Base-by-base conservation (phyloP, 1,140 invertebrate species). In the Lysiphlebus fabarum region DNA sequence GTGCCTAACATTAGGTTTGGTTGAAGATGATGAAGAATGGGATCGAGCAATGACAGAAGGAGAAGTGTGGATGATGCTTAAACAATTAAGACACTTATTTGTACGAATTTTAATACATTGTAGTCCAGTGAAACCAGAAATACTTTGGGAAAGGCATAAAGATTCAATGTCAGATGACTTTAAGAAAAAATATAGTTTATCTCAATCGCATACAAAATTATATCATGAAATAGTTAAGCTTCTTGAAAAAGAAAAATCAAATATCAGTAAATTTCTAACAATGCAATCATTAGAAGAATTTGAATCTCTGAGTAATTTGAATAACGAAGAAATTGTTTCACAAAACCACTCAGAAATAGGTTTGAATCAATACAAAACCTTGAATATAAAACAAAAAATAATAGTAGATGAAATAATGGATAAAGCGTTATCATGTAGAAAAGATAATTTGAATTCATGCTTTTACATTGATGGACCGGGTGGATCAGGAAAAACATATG, bases 401-500 rank as follows among this genome's bases (percentile, higher is more conserved):
- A 34, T 60, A 12, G 43, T 60, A n/a, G 12, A 26, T 17, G 50
- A 53, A 14, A 48, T 26, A 9, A 48, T 60, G 36, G 17, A 55
- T 7, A 33, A 49, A 45, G 38, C 43, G 7, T 37, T 17, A 2
- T 9, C 6, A 7, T 36, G 34, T 41, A 43, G 14, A 10, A 26
- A 41, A 26, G 34, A 14, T 10, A 14, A 60, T 37, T 14, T 40
- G 2, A 37, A 9, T 12, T 7, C 43, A 42, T 59, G 37, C n/a
- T 57, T 65, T 54, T 61, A 51, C n/a, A 55, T 67, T 8, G 63
- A 65, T 57, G 65, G 63, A 8, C 60, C 56, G 0, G 63, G 60
- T 10, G 65, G 63, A 36, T 57, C 47, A 14, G 65, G 62, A 6
- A 67, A 67, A 57, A 67, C 60, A 17, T 53, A 55, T 7, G 42